phyloP scores from a whole-genome alignment of 2,797 vertebrate genomes.

The Triplophysa bombifrons region DNA sequence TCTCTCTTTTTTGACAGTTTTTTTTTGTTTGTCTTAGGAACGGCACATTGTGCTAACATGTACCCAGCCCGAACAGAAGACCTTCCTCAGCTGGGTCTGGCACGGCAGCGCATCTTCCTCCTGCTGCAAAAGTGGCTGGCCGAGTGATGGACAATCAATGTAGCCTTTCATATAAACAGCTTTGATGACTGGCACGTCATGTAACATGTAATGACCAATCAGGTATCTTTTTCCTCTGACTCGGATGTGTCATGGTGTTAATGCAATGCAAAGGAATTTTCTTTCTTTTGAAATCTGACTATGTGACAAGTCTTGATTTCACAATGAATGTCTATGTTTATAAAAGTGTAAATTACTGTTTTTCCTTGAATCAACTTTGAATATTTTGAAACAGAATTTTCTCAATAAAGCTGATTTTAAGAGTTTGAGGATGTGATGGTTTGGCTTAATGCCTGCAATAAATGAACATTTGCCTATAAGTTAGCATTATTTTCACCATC shows the following conservation, averaged over 20 bases:
- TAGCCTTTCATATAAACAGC: conserved; percentile 25
- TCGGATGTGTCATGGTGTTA: neutral
- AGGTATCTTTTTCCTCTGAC: neutral
- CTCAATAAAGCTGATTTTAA: conserved; percentile 5
- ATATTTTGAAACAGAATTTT: conserved; percentile 17
- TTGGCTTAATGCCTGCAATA: neutral
- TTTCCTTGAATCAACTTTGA: neutral
- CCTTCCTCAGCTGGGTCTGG: conserved; percentile 67
- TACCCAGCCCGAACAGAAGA: conserved; percentile 73
- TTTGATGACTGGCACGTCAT: neutral
- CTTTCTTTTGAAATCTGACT: neutral
- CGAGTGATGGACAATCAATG: conserved; percentile 27
- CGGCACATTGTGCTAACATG: conserved; percentile 81
- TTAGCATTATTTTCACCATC: neutral
- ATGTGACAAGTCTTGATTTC: neutral
- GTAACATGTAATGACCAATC: neutral
- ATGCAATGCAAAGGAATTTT: neutral
- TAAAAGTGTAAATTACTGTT: neutral
- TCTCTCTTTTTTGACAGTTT: conserved; percentile 9
- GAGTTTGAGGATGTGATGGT: neutral
- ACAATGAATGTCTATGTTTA: conserved; percentile 1
- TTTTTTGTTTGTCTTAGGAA: conserved; percentile 62
- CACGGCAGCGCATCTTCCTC: conserved; percentile 67
- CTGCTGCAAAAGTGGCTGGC: conserved; percentile 68
- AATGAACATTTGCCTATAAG: neutral